A percentile compares a stretch with the other conserved stretches of the same genome.
Evolutionary conservation across 2,797 vertebrate genomes (phyloP).

Genomic region (Euphonia xanthogaster): DNA sequence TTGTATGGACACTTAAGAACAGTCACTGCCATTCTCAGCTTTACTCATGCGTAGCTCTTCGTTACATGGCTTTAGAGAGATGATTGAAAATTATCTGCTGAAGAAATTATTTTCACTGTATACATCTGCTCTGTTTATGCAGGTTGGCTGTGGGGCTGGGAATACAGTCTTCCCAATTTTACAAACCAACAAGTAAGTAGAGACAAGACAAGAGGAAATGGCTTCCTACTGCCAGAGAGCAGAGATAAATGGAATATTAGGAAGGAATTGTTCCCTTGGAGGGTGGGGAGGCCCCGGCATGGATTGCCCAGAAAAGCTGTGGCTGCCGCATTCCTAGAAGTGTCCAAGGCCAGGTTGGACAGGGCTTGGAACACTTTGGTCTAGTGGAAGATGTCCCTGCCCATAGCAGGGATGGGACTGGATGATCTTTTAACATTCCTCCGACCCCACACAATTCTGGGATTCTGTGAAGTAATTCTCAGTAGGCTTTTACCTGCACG

Average conservation of each 20-base stretch:
- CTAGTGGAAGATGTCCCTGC: neutral
- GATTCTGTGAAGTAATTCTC: neutral
- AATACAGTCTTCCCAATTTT: slow-evolving; percentile 97
- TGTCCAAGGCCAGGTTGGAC: neutral
- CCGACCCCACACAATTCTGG: neutral
- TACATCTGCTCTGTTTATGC: slow-evolving; percentile 15
- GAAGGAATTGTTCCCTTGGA: neutral
- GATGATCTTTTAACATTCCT: neutral
- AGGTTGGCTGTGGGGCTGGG: slow-evolving; percentile 98
- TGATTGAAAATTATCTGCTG: neutral
- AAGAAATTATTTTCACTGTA: neutral
- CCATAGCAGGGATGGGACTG: neutral
- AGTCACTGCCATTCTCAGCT: neutral
- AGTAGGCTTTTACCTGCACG: neutral
- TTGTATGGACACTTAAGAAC: neutral
- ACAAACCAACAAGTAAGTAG: slow-evolving; percentile 97
- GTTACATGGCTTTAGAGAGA: neutral
- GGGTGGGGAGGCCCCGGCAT: neutral
- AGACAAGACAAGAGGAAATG: neutral
- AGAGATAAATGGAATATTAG: neutral
- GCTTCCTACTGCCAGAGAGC: neutral
- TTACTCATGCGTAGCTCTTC: neutral
- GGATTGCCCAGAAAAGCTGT: neutral
- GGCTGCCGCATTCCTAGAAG: neutral
- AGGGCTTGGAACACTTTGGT: neutral